Base-by-base conservation (phyloP, 1,140 invertebrate species). In the Lucilia sericata region DNA sequence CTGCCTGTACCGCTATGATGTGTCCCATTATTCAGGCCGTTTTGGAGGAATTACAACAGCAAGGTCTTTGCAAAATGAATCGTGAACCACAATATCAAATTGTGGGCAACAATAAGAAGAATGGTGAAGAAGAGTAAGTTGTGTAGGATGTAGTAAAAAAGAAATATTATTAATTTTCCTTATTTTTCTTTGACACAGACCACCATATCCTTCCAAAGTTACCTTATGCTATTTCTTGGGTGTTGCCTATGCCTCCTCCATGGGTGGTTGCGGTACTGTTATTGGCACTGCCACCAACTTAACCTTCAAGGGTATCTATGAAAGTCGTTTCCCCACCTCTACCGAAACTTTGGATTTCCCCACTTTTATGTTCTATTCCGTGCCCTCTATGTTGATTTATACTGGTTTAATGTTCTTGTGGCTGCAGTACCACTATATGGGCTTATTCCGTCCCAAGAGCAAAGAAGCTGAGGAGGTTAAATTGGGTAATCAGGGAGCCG, bases 261-360 rank as follows among this genome's bases (percentile, higher is more conserved):
- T 97, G 47, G 97, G 97, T 5, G 97, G 97, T 7, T 96, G 95
- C 74, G 96, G 96, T 0, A 97, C 96, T 1, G 91, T 98, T 2
- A 97, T 97, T 3, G 97, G 97, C 5, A 97, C 97, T 0, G 96
- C 95, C 7, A 97, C 97, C 30, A 98, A 98, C 91, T 92, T 98
- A 13, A 96, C 97, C 0, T 94, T 97, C 85, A 96, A 96, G 89
- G 95, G 94, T 14, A 94, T 95, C 82, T 94, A 94, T 83, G 94
- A 96, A 86, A 82, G 84, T 1, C 86, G 87, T 13, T 96, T 94
- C 85, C 90, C 90, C 8, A 86, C 92, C 13, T 92, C 94, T 84
- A 92, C 93, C 0, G 94, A 94, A 47, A 90, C 86, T 65, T 85
- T 96, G 82, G 95, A 95, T 88, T 97, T 97, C 90, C 93, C 95